phyloP scores from a whole-genome alignment of 2,888 invertebrate species.

The Watsonalla cultraria region DNA sequence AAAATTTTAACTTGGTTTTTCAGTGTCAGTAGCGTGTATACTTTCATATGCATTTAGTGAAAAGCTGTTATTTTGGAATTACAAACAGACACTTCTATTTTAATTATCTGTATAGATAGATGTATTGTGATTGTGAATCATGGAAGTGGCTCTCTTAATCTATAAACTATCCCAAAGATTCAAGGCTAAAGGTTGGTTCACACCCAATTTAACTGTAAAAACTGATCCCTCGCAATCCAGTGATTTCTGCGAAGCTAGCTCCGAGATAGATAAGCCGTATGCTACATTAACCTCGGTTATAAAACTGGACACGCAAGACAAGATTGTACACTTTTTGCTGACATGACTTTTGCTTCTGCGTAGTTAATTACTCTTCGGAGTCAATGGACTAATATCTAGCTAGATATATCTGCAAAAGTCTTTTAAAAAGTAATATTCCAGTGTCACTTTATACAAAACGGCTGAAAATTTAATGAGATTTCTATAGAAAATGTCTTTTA shows the following conservation, averaged over 20 bases:
- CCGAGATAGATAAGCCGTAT: constrained; percentile 19
- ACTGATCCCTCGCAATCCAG: constrained; percentile 20
- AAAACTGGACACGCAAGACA: neutral
- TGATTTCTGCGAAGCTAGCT: constrained; percentile 10
- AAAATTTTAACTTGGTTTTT: too few species aligned
- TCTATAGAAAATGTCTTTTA: neutral
- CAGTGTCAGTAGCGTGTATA: too few species aligned
- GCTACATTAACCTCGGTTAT: constrained; percentile 23
- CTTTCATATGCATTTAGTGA: too few species aligned
- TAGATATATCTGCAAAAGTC: too few species aligned
- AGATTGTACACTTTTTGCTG: neutral
- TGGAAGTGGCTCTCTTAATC: too few species aligned
- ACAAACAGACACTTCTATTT: too few species aligned
- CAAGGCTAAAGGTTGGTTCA: constrained; percentile 24
- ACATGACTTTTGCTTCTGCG: neutral
- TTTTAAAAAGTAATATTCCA: neutral
- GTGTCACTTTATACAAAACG: neutral
- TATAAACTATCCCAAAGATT: constrained; percentile 10
- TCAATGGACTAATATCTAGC: neutral
- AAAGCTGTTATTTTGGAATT: too few species aligned
- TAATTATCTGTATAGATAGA: too few species aligned
- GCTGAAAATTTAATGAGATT: too few species aligned
- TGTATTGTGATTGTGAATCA: too few species aligned
- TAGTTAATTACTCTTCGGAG: neutral
- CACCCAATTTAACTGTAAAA: constrained; percentile 24